Evolutionary conservation across 2,113 vertebrate species (phyloP).

Genomic region (Butastur rufipennis): DNA sequence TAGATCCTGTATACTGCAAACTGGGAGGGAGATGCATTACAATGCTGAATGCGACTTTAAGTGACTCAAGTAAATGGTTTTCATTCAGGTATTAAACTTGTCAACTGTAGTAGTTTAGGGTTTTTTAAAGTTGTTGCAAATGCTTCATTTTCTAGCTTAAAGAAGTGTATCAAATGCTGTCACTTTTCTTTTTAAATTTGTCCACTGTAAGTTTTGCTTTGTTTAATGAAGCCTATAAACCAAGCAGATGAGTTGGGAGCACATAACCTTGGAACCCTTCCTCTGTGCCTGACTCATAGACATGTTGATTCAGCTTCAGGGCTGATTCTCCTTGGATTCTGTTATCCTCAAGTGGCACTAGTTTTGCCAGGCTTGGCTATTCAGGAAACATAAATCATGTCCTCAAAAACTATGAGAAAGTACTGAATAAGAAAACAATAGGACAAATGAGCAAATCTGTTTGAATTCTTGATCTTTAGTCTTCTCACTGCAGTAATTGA

Average conservation of each 20-base stretch:
- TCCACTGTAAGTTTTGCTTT: background rate
- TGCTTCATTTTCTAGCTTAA: background rate
- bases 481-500: background rate
- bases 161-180: background rate
- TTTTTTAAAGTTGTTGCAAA: background rate
- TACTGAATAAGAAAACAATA: background rate
- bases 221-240: background rate
- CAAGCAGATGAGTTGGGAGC: background rate
- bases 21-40: background rate
- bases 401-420: background rate
- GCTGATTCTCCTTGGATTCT: background rate
- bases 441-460: background rate
- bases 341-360: background rate
- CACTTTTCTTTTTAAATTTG: background rate
- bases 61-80: background rate
- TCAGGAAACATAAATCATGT: background rate
- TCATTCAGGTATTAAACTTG: background rate
- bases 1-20: background rate
- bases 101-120: background rate
- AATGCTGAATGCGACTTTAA: background rate
- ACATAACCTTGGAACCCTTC: background rate
- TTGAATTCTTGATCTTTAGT: background rate
- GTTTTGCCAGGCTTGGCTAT: background rate
- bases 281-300: background rate
- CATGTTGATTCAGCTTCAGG: background rate